phyloP scores from a whole-genome alignment of 2,888 invertebrate genomes.

The Synergus laeviventris region DNA sequence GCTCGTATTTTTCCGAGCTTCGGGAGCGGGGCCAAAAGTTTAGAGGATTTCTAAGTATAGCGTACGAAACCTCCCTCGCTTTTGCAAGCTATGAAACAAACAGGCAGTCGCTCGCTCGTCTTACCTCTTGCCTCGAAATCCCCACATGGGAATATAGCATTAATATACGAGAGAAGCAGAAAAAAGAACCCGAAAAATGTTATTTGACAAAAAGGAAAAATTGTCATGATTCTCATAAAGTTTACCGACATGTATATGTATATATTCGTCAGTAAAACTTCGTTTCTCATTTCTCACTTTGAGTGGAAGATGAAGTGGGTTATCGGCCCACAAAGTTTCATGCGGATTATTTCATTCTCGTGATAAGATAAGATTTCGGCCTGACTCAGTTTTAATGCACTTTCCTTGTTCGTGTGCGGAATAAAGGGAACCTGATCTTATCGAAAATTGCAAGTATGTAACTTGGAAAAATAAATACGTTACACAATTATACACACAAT shows the following conservation, averaged over 20 bases:
- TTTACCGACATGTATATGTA: background rate
- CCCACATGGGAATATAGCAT: background rate
- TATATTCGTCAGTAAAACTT: background rate
- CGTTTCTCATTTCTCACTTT: background rate
- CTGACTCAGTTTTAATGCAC: slow-evolving; percentile 39
- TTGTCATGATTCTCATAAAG: background rate
- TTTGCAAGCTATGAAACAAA: slow-evolving; percentile 18
- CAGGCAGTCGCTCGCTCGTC: background rate
- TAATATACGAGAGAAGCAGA: background rate
- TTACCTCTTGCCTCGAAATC: background rate
- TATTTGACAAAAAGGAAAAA: background rate
- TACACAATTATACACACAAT: background rate
- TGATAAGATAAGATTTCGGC: slow-evolving; percentile 37
- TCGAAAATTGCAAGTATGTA: slow-evolving; percentile 9
- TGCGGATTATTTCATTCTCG: slow-evolving; percentile 25
- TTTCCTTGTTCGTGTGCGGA: slow-evolving; percentile 14
- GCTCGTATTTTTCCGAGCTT: slow-evolving; percentile 52
- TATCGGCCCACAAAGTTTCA: slow-evolving; percentile 25
- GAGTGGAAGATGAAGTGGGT: slow-evolving; percentile 25
- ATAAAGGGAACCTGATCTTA: slow-evolving; percentile 29
- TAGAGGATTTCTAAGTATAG: slow-evolving; percentile 69
- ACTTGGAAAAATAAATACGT: slow-evolving; percentile 5
- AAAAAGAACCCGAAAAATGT: background rate
- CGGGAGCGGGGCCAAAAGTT: slow-evolving; percentile 67
- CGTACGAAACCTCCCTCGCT: slow-evolving; percentile 48